Conservation (phyloP, 1,140 invertebrate species). For the Ganaspis sp. region DNA sequence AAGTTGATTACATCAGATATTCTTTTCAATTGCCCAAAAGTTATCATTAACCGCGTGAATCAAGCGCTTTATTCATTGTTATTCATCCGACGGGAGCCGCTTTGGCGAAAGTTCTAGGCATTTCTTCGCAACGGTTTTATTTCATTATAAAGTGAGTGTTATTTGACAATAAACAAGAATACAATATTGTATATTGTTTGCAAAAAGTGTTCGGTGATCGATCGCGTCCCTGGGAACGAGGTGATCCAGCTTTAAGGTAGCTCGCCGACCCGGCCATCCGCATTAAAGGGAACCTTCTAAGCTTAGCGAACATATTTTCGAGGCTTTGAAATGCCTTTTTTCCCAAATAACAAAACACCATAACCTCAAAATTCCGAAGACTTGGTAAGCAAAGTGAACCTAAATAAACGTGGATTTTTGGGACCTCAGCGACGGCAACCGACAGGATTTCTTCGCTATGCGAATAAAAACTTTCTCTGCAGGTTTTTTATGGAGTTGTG, state of each 20-base stretch:
- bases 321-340: conserved; percentile 41
- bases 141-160: not conserved
- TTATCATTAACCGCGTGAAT: not conserved
- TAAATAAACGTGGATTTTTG: conserved; percentile 41
- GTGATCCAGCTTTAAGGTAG: conserved; percentile 67
- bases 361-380: conserved; percentile 34
- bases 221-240: conserved; percentile 52
- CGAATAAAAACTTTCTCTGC: not conserved
- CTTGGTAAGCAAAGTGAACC: not conserved
- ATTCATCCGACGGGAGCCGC: not conserved
- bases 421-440: conserved; percentile 37
- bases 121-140: not conserved
- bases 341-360: not conserved
- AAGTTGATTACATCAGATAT: not conserved
- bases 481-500: not conserved
- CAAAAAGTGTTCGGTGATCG: conserved; percentile 34
- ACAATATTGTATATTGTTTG: not conserved
- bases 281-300: conserved; percentile 73
- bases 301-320: conserved; percentile 54
- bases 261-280: conserved; percentile 67
- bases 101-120: not conserved
- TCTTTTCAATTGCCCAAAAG: not conserved
- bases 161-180: conserved; percentile 40
- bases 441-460: conserved; percentile 4
- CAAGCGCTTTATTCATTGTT: not conserved